A percentile compares a stretch with the other conserved stretches of the same genome.
phyloP scores from a whole-genome alignment of 2,797 vertebrate genomes.

The Pangasius mekongensis region DNA sequence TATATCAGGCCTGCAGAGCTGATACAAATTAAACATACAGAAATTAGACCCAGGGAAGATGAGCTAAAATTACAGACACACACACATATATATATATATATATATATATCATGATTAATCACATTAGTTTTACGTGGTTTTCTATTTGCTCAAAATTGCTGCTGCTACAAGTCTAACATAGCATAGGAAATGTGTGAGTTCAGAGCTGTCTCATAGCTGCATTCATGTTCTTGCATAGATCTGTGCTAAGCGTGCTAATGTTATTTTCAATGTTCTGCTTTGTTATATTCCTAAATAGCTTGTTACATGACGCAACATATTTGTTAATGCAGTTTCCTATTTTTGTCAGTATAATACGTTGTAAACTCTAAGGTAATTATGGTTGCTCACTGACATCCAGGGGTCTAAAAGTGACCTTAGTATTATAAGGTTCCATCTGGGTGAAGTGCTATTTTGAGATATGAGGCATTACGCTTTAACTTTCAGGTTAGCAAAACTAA shows the following conservation, averaged over 20 bases:
- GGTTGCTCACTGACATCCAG: background rate
- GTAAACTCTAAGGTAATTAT: background rate
- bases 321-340: background rate
- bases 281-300: background rate
- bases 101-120: background rate
- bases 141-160: no score
- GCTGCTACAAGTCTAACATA: background rate
- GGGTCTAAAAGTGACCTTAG: no score
- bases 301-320: background rate
- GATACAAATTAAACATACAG: slow-evolving; percentile 28
- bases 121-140: background rate
- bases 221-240: background rate
- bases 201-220: background rate
- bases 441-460: no score
- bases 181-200: background rate
- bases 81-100: background rate
- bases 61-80: background rate
- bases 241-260: background rate
- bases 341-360: background rate
- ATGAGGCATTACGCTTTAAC: no score
- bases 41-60: slow-evolving; percentile 11
- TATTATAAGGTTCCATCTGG: no score
- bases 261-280: background rate
- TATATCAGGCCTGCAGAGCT: background rate
- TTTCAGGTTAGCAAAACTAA: background rate